Base-by-base conservation (phyloP, 2,113 vertebrate genomes). In the Montifringilla adamsi region DNA sequence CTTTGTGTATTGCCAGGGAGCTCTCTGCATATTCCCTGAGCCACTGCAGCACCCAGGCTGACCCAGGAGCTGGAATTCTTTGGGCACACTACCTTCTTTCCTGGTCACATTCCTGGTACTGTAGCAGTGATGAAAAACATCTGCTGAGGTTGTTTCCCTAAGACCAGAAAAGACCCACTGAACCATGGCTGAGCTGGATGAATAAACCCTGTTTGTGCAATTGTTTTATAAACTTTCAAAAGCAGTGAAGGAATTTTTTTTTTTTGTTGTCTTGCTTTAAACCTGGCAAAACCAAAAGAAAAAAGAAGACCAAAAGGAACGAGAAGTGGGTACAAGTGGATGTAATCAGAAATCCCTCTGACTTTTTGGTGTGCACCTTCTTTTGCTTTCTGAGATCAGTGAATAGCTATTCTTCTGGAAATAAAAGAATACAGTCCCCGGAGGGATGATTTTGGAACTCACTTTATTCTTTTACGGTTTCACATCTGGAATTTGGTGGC, bases 211-310 rank as follows among this genome's bases (percentile, higher is more conserved):
- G 26, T 80, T 88, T 83, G 26, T 64, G 76, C 80, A 94, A 77
- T 68, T 95, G 72, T 85, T 93, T 96, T 74, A 41, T 33, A 64
- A 93, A 74, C 47, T 94, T 94, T n/a, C 77, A 78, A 86, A 94
- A 74, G 16, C 59, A 58, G 27, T 2, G 22, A 22, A 75, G 67
- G 83, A 68, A 9, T 55, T 37, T 15, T 13, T 31, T 31, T 63
- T 49, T 15, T 56, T 66, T 49, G 16, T 50, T 31, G 3, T 50
- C 46, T 81, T 62, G 14, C n/a, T 69, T 87, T 31, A 93, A 73
- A 75, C 30, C 14, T 67, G 26, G 41, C 49, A 49, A 47, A 77
- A 70, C 16, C 13, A 49, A 70, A 55, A 55, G n/a, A 41, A 53
- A 60, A 13, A 6, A 41, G 39, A 79, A 49, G 47, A 79, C 43